Evolutionary conservation across 2,888 invertebrate genomes (phyloP).

Genomic region (Drosophila villosipedis): DNA sequence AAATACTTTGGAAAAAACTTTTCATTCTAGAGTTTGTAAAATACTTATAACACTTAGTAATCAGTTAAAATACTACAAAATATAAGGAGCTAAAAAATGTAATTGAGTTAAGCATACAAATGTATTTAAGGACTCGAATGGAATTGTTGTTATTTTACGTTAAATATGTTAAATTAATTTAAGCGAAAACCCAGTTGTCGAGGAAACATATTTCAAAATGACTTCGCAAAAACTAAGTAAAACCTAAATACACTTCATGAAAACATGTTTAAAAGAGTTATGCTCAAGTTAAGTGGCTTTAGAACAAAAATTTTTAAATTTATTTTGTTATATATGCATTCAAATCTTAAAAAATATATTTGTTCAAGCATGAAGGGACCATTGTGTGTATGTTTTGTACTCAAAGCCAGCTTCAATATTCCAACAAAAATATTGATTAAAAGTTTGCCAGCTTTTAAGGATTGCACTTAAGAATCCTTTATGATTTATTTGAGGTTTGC

Average conservation of each 20-base stretch:
- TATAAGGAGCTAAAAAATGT: background rate
- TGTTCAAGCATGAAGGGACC: background rate
- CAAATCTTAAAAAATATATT: background rate
- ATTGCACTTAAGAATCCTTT: background rate
- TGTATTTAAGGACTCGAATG: background rate
- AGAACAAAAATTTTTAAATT: background rate
- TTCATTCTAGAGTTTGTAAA: background rate
- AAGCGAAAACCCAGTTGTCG: background rate
- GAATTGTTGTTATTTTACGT: background rate
- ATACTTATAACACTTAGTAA: background rate
- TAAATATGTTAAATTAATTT: background rate
- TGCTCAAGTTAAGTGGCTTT: background rate
- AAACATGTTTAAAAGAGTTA: background rate
- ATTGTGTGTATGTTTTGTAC: background rate
- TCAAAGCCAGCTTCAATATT: background rate
- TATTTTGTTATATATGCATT: background rate
- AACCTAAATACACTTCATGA: background rate
- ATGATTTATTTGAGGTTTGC: slow-evolving; percentile 14
- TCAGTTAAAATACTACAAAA: background rate
- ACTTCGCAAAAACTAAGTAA: background rate
- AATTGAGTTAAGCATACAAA: background rate
- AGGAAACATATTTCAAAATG: background rate
- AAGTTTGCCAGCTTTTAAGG: background rate
- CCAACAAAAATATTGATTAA: background rate
- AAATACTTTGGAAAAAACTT: background rate